Base-by-base conservation (phyloP, 2,888 invertebrate species). In the Tetanocera ferruginea region DNA sequence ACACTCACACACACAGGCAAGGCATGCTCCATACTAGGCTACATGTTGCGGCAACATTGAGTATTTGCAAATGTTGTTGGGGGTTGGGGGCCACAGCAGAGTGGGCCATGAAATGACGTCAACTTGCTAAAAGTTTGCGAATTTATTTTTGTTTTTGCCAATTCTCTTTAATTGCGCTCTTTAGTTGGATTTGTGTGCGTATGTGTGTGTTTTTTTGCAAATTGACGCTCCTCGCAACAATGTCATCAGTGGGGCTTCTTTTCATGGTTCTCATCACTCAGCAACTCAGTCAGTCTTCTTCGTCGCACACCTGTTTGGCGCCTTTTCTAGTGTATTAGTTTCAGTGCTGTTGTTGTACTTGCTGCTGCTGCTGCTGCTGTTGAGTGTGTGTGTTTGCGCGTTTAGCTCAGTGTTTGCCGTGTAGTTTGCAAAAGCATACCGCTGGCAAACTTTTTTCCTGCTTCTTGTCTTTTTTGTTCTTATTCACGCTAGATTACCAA, bases 241-340 rank as follows among this genome's bases (percentile, higher is more conserved):
- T 60, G 60, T 60, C 60, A 60, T 28, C 60, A 28, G 8, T 43
- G 43, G 43, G 43, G 43, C 43, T 43, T 43, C 43, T 43, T 43
- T 43, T 43, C 43, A 43, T 43, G 14, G 43, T 43, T 43, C 43
- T 43, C 43, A 43, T 43, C 43, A 43, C 43, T 43, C 14, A 14
- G 43, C 43, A 14, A 23, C 55, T 55, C 55, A 55, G 49, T 49
- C 49, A 6, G 55, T 70, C 72, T 72, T 31, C 75, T 55, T 75
- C 67, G 66, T 55, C 82, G 78, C 82, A 83, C 83, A 83, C 83
- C 83, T 83, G 83, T 83, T 83, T 82, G 83, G 76, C 78, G 77
- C 77, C 73, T 74, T 77, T 74, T 73, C 66, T 37, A 14, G 52
- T 52, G 51, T 69, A 49, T 67, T 52, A n/a, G 60, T 70, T 60